These are phyloP conservation scores for Mongoloraphidia duomilia DNA, from an alignment of 2,888 invertebrate species.

Conservation along the genomic window DNA sequence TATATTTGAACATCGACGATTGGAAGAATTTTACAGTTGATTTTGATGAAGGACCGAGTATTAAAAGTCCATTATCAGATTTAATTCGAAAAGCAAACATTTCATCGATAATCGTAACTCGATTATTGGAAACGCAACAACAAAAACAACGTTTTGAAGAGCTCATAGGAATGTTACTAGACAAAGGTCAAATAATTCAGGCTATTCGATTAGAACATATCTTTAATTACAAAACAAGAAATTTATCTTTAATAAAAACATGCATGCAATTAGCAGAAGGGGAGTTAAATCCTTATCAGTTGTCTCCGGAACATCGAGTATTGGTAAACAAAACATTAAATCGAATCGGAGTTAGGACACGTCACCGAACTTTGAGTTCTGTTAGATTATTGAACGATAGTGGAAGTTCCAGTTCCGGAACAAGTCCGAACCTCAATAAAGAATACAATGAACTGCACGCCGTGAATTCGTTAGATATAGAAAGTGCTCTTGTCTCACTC, in stretches of 20 bases:
- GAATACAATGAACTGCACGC: too few relatives aligned
- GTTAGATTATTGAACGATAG: conserved; percentile 21
- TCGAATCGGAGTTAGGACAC: conserved; percentile 27
- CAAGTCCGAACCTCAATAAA: background rate
- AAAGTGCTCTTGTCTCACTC: too few relatives aligned
- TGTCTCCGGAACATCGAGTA: conserved; percentile 48
- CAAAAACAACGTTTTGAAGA: conserved; percentile 32
- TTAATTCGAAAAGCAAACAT: conserved; percentile 1
- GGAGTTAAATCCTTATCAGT: conserved; percentile 41
- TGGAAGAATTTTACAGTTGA: conserved; percentile 23
- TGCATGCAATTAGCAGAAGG: conserved; percentile 51
- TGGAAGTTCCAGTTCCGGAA: background rate
- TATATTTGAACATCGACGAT: conserved; percentile 20
- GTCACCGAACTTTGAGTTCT: conserved; percentile 25
- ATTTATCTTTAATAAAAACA: conserved; percentile 44
- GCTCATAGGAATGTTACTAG: conserved; percentile 38
- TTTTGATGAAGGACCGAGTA: conserved; percentile 26
- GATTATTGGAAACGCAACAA: conserved; percentile 19
- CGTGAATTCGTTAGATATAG: too few relatives aligned
- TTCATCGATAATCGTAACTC: background rate
- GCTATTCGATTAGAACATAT: conserved; percentile 43
- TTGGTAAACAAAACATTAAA: conserved; percentile 32
- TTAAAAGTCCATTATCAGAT: background rate
- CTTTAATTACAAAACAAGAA: conserved; percentile 32
- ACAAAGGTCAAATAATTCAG: conserved; percentile 40